Evolutionary conservation across 2,888 invertebrate species (phyloP), one percentile per base, ranked within the genome.

Genomic region (Drosophila merina): DNA sequence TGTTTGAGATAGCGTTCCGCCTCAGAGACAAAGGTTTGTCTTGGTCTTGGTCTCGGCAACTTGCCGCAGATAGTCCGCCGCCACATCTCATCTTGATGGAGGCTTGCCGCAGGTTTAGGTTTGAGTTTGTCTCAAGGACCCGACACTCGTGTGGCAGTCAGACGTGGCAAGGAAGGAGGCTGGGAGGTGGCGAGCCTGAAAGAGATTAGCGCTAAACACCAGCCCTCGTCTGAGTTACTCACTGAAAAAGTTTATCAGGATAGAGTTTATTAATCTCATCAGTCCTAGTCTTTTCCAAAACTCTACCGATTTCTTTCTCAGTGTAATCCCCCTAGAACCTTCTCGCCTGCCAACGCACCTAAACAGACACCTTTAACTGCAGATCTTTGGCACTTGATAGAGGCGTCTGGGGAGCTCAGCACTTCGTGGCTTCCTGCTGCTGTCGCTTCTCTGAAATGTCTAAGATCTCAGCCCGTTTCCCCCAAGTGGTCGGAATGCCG

Each of bases 171-270:
- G 70, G 67, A 50, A 30, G 38, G 45, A 59, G 30, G 26, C 25
- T 0, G 33, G 44, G 44, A 45, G 28, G 7, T 26, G 36, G 20
- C 20, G 30, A 20, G 12, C 2, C 14, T 33, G 59, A 36, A 10
- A 25, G 69, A 76, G 81, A 81, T 82, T 83, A 79, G 72, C 60
- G 77, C 69, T 77, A 77, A 83, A 76, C 72, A 68, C 31, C 40
- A 40, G 30, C 58, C 38, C 40, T 47, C 12, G 33, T 10, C 33
- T 33, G 9, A 33, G 33, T 8, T 30, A 9, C 25, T 30, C 48
- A 42, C 47, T 10, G 38, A 3, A 4, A 25, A 30, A 26, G 44
- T 20, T 7, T 3, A 14, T 3, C 4, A n/a, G 5, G 1, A 9
- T 20, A 42, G 5, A 3, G 20, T 8, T 8, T 2, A 40, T 2